Evolutionary conservation across 2,797 vertebrate genomes (phyloP), one percentile per base, ranked within the genome.

Genomic region (Tachyglossus aculeatus): DNA sequence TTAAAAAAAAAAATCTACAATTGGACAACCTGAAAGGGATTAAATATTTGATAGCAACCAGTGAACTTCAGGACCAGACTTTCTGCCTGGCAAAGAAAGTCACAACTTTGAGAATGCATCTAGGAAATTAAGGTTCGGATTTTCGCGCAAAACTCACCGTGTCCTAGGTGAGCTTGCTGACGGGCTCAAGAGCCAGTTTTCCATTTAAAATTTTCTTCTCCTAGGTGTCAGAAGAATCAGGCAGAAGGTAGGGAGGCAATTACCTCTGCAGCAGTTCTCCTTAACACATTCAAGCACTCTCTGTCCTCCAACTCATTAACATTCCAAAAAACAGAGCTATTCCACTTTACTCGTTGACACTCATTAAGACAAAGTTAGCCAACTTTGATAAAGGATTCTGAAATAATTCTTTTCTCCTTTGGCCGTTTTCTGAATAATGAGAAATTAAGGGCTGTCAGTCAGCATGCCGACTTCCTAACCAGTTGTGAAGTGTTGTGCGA

Each of bases 401-500:
- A 85, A 81, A 68, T 51, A 43, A 72, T 68, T 71, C 41, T 51
- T 48, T 36, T 81, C 70, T 83, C 59, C 59, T 86, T 82, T 57
- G 61, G 57, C 63, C 34, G 34, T 71, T 86, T 87, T 77, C 77
- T 85, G 45, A 89, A 81, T 86, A 88, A 82, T 73, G 63, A 84
- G 70, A 78, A 71, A 74, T 48, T 74, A 88, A 86, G 41, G 67
- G 63, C 31, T 83, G 66, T 83, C 77, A 88, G 50, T 87, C 57
- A 85, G 77, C 81, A 60, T 73, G 80, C 36, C 62, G 82, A 54
- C 55, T 73, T 84, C 65, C 61, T 85, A 59, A 74, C 56, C 48
- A 78, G 43, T 81, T 87, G 73, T 84, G 74, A 74, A 85, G 71
- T 77, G 75, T 84, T 34, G 71, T 83, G 84, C 89, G 78, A 90